phyloP scores from a whole-genome alignment of 2,113 vertebrate genomes.

The Blennius ocellaris region DNA sequence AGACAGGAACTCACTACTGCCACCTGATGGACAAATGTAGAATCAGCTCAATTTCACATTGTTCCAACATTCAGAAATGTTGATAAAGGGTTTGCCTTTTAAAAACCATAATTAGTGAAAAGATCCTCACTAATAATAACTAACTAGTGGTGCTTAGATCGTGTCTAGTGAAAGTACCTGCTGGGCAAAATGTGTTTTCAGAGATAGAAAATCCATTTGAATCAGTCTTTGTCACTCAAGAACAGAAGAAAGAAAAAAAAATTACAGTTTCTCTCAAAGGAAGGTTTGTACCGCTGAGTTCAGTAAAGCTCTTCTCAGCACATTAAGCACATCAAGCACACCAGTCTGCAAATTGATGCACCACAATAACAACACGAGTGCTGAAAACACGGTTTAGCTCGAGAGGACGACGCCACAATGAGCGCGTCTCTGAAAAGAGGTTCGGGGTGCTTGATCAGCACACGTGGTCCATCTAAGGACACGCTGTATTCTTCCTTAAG shows the following conservation, averaged over 20 bases:
- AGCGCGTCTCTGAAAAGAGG: too few relatives aligned
- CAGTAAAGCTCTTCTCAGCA: constrained; percentile 1
- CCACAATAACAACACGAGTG: too few relatives aligned
- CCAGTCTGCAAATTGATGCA: neutral
- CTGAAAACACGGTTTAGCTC: neutral
- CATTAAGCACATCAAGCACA: neutral
- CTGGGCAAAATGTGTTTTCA: neutral
- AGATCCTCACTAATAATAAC: neutral
- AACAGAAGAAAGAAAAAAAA: constrained; percentile 11
- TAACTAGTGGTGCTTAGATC: neutral
- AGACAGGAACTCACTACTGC: too few relatives aligned
- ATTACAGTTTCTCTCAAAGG: neutral
- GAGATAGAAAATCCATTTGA: too few relatives aligned
- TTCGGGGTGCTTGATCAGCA: neutral
- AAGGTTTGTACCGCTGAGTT: constrained; percentile 14
- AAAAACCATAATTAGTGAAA: too few relatives aligned
- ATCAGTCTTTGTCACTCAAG: neutral
- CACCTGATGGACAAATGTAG: too few relatives aligned
- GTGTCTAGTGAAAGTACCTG: neutral
- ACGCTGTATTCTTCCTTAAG: constrained; percentile 13
- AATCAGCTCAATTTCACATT: too few relatives aligned
- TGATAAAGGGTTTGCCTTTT: too few relatives aligned
- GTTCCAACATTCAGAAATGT: too few relatives aligned
- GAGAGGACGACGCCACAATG: neutral
- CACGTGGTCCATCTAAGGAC: constrained; percentile 25